Conservation (phyloP, 1,140 invertebrate genomes). For the Planococcus citri region DNA sequence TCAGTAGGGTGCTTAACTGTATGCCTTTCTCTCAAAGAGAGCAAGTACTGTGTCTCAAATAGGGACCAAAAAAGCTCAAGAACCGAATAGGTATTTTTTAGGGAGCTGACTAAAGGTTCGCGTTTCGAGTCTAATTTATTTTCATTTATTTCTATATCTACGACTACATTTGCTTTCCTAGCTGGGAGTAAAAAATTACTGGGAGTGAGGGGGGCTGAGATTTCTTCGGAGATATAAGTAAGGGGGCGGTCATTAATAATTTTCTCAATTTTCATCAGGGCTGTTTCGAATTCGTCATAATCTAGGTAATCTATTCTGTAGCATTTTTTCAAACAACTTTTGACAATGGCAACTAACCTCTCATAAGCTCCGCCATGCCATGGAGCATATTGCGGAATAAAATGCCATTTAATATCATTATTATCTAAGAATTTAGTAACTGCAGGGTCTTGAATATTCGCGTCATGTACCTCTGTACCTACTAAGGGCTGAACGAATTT, state of each 20-base stretch:
- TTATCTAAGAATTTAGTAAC: not conserved
- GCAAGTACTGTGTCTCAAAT: not conserved
- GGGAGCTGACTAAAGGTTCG: not conserved
- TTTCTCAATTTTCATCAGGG: not conserved
- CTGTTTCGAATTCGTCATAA: not conserved
- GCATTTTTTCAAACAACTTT: not conserved
- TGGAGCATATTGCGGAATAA: slow-evolving; percentile 11
- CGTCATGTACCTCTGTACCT: not conserved
- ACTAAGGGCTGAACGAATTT: not conserved
- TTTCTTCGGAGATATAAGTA: not conserved
- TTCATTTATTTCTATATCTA: not conserved
- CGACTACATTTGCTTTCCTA: not conserved
- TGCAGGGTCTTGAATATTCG: not conserved
- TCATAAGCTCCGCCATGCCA: not conserved
- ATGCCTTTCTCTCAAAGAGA: not conserved
- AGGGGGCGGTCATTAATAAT: not conserved
- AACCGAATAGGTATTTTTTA: not conserved
- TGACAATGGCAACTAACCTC: not conserved
- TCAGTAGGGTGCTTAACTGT: not conserved
- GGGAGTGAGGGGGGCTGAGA: not conserved
- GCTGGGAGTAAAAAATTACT: not conserved
- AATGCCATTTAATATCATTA: not conserved
- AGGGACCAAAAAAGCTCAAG: not conserved
- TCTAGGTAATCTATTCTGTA: not conserved
- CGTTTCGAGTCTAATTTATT: not conserved